Base-by-base conservation (phyloP, 2,888 invertebrate genomes). In the Biston stratarius region DNA sequence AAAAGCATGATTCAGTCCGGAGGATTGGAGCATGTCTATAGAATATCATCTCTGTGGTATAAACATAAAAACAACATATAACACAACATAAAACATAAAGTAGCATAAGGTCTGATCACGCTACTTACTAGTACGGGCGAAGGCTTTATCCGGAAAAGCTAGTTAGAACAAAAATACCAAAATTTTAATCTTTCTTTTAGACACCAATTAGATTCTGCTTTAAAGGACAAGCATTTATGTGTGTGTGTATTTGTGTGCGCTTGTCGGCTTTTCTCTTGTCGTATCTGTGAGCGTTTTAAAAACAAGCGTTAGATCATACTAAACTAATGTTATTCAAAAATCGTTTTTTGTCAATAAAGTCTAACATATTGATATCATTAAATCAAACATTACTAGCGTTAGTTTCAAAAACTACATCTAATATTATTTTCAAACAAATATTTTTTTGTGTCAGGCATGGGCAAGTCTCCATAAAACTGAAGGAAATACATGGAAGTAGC, bases 141-240 rank as follows among this genome's bases (percentile, higher is more conserved):
- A 95, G 98, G 98, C 96, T 97, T 98, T 96, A 98, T 98, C 98
- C 98, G 97, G 98, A 98, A 98, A 96, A 98, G 97, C 98, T 98
- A 96, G 95, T 96, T 92, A 95, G 88, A 91, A 92, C 85, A 91
- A 92, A 90, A 92, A 77, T 84, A 88, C 85, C 61, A 67, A 87
- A 81, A 74, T 78, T n/a, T 84, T 85, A 79, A 79, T 83, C 80
- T 82, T 76, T 77, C 81, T 83, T 81, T 80, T 84, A 38, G 76
- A 60, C 78, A 88, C 88, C 88, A 89, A 90, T 90, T 78, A 77
- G 72, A 80, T 77, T 79, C 78, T 81, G 82, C 79, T 83, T 82
- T 77, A 70, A 24, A 77, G 66, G 88, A 91, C 89, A 92, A 92
- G 90, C 92, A 12, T 83, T 83, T 80, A 75, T 44, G 71, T 74